phyloP scores from a whole-genome alignment of 2,888 invertebrate genomes.

The Lochmaea capreae region DNA sequence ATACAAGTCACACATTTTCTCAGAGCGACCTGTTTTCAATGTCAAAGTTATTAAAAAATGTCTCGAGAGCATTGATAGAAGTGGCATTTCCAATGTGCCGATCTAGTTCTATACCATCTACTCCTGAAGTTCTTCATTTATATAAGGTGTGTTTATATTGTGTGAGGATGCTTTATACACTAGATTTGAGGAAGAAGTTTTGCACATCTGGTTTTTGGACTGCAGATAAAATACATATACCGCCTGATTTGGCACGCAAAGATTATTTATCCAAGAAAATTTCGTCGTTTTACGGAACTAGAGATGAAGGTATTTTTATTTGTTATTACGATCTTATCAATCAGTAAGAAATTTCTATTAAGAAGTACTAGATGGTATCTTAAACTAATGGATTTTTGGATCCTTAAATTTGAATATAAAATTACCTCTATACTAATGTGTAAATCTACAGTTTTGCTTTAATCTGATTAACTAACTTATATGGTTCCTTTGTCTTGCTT shows the following conservation, averaged over 20 bases:
- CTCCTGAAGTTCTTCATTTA: conserved; percentile 61
- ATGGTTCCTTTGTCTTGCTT: too few species aligned
- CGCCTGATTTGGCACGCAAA: conserved; percentile 61
- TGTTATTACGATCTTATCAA: not conserved
- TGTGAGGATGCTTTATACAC: conserved; percentile 75
- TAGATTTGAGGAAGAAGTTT: conserved; percentile 86
- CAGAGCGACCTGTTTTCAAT: conserved; percentile 59
- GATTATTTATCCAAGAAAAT: conserved; percentile 62
- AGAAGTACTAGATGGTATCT: too few species aligned
- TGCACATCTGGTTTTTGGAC: conserved; percentile 68
- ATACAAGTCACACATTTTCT: conserved; percentile 63
- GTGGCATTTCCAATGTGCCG: conserved; percentile 65
- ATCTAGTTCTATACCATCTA: conserved; percentile 57
- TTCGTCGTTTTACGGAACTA: conserved; percentile 59
- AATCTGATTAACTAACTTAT: too few species aligned
- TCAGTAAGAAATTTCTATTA: too few species aligned
- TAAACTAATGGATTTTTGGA: too few species aligned
- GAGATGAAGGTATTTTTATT: conserved; percentile 50
- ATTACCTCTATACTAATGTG: too few species aligned
- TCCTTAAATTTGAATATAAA: too few species aligned
- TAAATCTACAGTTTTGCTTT: too few species aligned
- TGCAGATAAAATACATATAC: conserved; percentile 62
- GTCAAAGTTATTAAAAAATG: conserved; percentile 61
- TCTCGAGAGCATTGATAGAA: conserved; percentile 62
- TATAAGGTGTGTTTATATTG: conserved; percentile 61